phyloP scores from a whole-genome alignment of 92 coral and sea anemone species.

The Galaxea fascicularis region DNA sequence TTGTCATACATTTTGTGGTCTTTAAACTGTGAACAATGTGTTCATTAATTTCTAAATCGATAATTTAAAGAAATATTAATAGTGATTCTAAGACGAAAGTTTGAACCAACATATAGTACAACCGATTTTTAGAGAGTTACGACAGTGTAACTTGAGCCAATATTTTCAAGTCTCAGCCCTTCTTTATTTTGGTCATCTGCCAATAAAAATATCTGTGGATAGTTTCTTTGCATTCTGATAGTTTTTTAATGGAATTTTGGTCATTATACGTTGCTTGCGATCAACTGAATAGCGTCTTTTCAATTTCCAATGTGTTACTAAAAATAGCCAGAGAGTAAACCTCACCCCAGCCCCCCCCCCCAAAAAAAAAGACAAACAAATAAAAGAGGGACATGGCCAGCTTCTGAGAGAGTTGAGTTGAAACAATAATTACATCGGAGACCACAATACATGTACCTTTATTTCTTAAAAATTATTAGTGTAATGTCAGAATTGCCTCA shows the following conservation, averaged over 20 bases:
- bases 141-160: conserved; percentile 6
- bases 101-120: neutral
- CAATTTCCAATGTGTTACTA: conserved; percentile 1
- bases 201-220: conserved; percentile 8
- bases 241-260: conserved; percentile 8
- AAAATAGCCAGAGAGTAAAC: conserved; percentile 6
- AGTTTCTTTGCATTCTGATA: conserved; percentile 13
- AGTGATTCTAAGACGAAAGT: neutral
- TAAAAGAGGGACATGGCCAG: conserved; percentile 6
- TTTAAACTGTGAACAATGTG: conserved; percentile 8
- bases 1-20: conserved; percentile 9
- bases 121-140: conserved; percentile 5
- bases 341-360: neutral
- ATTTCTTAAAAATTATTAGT: neutral
- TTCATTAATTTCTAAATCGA: neutral
- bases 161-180: neutral
- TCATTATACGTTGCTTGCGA: neutral
- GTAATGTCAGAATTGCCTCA: conserved; percentile 5
- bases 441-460: conserved; percentile 6
- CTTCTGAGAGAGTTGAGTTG: conserved; percentile 4
- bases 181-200: conserved; percentile 7
- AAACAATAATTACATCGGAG: conserved; percentile 2
- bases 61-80: conserved; percentile 2
- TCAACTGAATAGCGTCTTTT: neutral
- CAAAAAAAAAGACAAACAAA: neutral